A percentile compares a stretch with the other conserved stretches of the same genome.
Conservation (phyloP, 1,140 invertebrate species). For the Oryctes rhinoceros region DNA sequence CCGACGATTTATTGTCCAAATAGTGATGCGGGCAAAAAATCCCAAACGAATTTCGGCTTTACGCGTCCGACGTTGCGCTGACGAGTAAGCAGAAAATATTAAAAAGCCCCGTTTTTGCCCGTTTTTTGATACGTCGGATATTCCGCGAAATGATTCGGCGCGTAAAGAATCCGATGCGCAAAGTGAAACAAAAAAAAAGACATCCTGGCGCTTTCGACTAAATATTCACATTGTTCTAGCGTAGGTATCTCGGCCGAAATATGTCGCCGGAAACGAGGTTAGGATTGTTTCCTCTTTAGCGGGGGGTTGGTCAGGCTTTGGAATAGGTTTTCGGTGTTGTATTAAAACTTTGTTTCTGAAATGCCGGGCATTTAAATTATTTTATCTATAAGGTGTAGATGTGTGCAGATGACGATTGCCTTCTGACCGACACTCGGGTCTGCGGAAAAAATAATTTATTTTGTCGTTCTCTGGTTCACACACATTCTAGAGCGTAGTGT, state of each 20-base stretch:
- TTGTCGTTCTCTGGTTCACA: too few species aligned
- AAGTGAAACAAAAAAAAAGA: background rate
- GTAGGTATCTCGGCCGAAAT: background rate
- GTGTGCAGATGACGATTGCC: too few species aligned
- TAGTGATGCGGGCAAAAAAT: slow-evolving; percentile 18
- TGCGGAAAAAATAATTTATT: too few species aligned
- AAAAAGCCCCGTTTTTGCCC: background rate
- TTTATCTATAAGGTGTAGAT: too few species aligned
- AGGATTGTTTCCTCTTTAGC: too few species aligned
- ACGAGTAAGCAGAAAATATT: slow-evolving; percentile 34
- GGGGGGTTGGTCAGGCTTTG: too few species aligned
- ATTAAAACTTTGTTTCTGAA: too few species aligned
- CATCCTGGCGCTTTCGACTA: background rate
- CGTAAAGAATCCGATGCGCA: background rate
- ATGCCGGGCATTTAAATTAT: too few species aligned
- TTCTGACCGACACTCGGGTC: too few species aligned
- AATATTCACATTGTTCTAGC: background rate
- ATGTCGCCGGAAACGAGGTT: background rate
- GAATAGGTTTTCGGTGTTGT: too few species aligned
- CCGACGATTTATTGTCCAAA: slow-evolving; percentile 25
- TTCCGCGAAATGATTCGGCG: background rate
- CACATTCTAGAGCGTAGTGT: too few species aligned
- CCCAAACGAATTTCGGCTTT: slow-evolving; percentile 19
- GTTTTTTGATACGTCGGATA: slow-evolving; percentile 7
- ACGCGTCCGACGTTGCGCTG: background rate